phyloP scores from a whole-genome alignment of 2,113 vertebrate genomes.

The Tyto alba region DNA sequence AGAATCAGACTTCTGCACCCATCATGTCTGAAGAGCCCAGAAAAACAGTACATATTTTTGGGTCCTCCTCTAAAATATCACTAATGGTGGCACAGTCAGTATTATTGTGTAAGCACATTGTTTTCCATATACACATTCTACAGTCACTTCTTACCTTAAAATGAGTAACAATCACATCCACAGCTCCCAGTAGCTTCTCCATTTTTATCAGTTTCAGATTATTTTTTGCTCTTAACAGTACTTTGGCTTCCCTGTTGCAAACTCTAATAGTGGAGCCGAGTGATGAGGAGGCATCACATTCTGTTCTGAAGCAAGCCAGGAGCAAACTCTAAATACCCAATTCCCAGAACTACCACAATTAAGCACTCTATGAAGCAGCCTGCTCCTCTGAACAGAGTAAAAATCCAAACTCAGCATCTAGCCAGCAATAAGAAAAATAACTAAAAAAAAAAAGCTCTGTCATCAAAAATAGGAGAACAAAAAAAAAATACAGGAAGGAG shows the following conservation, averaged over 20 bases:
- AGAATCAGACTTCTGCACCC: background rate
- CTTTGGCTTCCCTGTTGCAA: background rate
- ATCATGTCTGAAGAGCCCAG: background rate
- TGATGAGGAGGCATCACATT: background rate
- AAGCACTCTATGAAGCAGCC: background rate
- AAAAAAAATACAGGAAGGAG: background rate
- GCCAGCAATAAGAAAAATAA: background rate
- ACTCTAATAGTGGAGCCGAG: background rate
- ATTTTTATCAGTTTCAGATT: background rate
- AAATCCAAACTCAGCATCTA: slow-evolving; percentile 28
- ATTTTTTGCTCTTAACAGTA: background rate
- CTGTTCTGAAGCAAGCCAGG: background rate
- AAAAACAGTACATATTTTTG: background rate
- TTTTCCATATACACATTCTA: background rate
- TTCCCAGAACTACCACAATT: slow-evolving; percentile 26
- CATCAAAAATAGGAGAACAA: background rate
- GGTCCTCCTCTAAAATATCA: background rate
- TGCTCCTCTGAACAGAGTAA: background rate
- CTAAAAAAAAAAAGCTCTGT: background rate
- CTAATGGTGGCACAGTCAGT: background rate
- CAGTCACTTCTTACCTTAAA: background rate
- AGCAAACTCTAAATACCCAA: background rate
- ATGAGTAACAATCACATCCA: background rate
- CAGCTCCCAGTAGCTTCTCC: background rate
- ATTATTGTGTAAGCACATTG: background rate